Conservation (phyloP, 2,113 vertebrate genomes). For the Cephalopterus ornatus region DNA sequence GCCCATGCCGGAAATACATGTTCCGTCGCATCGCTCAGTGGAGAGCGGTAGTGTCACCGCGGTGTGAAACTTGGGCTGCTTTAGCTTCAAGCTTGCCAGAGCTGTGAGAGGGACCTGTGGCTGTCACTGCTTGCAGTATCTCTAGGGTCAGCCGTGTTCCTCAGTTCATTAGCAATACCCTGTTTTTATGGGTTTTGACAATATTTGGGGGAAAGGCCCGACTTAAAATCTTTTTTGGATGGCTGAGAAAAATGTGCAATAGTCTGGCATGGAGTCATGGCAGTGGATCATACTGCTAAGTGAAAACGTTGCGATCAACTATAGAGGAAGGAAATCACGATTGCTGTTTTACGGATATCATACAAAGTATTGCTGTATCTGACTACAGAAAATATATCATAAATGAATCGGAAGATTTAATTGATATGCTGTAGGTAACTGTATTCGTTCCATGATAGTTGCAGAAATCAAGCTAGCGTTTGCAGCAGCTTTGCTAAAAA, state of each 20-base stretch:
- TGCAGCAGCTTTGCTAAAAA: background rate
- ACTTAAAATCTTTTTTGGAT: background rate
- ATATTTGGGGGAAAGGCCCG: background rate
- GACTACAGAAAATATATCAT: background rate
- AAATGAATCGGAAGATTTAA: background rate
- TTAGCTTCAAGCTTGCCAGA: background rate
- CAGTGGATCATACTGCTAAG: background rate
- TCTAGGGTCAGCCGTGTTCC: background rate
- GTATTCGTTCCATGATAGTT: background rate
- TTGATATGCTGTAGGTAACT: background rate
- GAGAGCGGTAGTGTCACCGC: background rate
- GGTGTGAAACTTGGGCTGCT: background rate
- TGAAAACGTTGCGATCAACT: background rate
- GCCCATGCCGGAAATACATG: background rate
- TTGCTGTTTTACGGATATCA: background rate
- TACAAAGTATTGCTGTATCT: background rate
- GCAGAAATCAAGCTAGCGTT: background rate
- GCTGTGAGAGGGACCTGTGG: rapidly evolving
- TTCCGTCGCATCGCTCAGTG: background rate
- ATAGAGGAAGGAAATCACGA: background rate
- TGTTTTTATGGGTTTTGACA: background rate
- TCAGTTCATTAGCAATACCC: background rate
- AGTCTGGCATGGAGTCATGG: background rate
- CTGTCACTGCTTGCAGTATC: rapidly evolving
- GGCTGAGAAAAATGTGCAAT: rapidly evolving